Evolutionary conservation across 2,113 vertebrate genomes (phyloP).

Genomic region (Datnioides undecimradiatus): DNA sequence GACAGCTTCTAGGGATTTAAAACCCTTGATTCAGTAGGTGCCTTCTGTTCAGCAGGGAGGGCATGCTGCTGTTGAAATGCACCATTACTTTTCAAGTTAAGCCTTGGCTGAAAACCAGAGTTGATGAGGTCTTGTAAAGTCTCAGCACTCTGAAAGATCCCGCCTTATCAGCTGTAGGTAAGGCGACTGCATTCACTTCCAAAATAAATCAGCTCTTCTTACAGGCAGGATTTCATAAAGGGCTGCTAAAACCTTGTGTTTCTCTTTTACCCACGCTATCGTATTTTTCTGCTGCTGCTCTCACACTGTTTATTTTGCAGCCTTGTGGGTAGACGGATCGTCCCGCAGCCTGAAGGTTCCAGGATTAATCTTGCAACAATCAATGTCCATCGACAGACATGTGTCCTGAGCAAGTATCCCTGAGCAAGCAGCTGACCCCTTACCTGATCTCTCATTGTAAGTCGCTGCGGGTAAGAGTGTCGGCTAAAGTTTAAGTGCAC

Average conservation of each 20-base stretch:
- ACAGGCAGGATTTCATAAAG: background rate
- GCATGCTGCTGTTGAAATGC: background rate
- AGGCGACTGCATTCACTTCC: background rate
- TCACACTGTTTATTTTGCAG: slow-evolving; percentile 1
- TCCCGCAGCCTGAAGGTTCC: background rate
- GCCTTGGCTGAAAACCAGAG: slow-evolving; percentile 29
- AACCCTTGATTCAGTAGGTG: background rate
- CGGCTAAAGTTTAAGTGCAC: background rate
- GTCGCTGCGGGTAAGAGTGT: background rate
- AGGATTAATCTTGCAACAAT: slow-evolving; percentile 30
- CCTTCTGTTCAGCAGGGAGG: slow-evolving; percentile 15
- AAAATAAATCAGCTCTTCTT: slow-evolving; percentile 3
- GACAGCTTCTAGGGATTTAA: background rate
- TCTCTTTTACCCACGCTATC: background rate
- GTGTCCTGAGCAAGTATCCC: slow-evolving; percentile 24
- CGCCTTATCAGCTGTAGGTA: background rate
- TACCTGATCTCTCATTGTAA: background rate
- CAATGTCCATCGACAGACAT: slow-evolving; percentile 25
- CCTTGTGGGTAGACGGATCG: background rate
- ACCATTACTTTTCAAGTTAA: slow-evolving; percentile 15
- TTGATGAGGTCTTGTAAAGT: slow-evolving; percentile 27
- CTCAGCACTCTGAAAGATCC: background rate
- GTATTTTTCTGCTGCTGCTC: background rate
- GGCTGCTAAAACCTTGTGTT: background rate
- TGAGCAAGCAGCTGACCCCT: slow-evolving; percentile 30